phyloP scores from a whole-genome alignment of 2,888 invertebrate species.

The Catocala fraxini region DNA sequence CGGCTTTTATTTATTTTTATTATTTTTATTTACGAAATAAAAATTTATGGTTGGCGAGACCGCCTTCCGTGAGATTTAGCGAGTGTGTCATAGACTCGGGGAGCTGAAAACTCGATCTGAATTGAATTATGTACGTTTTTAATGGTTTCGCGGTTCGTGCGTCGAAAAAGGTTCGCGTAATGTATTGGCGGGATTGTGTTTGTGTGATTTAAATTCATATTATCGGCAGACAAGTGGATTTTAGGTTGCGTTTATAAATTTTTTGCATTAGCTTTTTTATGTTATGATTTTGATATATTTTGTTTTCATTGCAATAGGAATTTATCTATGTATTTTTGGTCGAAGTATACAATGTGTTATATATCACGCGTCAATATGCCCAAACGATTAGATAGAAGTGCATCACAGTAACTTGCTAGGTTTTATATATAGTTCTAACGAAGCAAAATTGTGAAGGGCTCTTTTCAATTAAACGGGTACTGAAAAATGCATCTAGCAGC shows the following conservation, averaged over 20 bases:
- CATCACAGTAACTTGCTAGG: too few relatives aligned
- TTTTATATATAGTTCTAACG: too few relatives aligned
- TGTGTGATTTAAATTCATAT: slow-evolving; percentile 72
- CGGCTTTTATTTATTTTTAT: slow-evolving; percentile 83
- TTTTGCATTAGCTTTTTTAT: slow-evolving; percentile 24
- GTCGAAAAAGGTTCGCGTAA: slow-evolving; percentile 68
- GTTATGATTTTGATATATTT: slow-evolving; percentile 24
- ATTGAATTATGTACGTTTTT: slow-evolving; percentile 82
- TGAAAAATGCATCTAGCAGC: too few relatives aligned
- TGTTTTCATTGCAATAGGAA: slow-evolving; percentile 20
- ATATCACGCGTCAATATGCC: too few relatives aligned
- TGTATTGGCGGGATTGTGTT: slow-evolving; percentile 73
- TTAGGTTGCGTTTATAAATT: slow-evolving; percentile 43
- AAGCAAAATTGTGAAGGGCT: too few relatives aligned
- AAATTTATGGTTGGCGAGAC: slow-evolving; percentile 81
- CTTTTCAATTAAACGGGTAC: too few relatives aligned
- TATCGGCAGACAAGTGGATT: slow-evolving; percentile 58
- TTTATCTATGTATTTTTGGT: not conserved
- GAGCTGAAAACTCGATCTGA: slow-evolving; percentile 77
- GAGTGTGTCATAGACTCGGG: slow-evolving; percentile 83
- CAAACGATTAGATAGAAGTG: too few relatives aligned
- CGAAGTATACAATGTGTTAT: too few relatives aligned
- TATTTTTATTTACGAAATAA: slow-evolving; percentile 85
- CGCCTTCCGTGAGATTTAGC: slow-evolving; percentile 87
- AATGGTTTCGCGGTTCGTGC: slow-evolving; percentile 75